Percentiles rank a stretch among this genome's conserved stretches.
Conservation (phyloP, 1,140 invertebrate genomes). For the Oscheius sp. region DNA sequence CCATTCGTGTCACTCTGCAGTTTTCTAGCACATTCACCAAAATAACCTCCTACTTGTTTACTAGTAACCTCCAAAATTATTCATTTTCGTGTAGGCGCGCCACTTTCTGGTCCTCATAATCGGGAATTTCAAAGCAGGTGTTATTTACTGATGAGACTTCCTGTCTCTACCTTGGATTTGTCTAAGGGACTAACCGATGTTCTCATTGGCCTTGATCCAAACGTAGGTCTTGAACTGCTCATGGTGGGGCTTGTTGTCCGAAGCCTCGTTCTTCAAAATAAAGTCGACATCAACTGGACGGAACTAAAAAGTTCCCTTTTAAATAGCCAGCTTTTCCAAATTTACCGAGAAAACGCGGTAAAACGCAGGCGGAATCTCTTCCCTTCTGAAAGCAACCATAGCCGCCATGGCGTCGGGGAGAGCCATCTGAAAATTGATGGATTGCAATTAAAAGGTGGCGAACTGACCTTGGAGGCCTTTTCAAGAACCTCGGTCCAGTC, state of each 20-base stretch:
- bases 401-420: not conserved
- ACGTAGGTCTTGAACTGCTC: conserved; percentile 26
- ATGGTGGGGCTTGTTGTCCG: conserved; percentile 5
- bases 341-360: conserved; percentile 38
- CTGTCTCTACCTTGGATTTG: not conserved
- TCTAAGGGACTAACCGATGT: conserved; percentile 28
- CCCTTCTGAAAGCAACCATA: conserved; percentile 20
- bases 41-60: not conserved
- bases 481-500: conserved; percentile 11
- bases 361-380: conserved; percentile 37
- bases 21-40: too few species aligned
- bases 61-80: not conserved
- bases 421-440: not conserved
- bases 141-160: not conserved
- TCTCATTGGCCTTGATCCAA: conserved; percentile 42
- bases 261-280: conserved; percentile 24
- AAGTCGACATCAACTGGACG: conserved; percentile 38
- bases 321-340: too few species aligned
- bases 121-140: too few species aligned
- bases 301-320: conserved; percentile 20
- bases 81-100: too few species aligned
- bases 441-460: not conserved
- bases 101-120: too few species aligned
- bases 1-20: too few species aligned
- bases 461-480: conserved; percentile 20